Percentiles rank a stretch among this genome's conserved stretches.
These are phyloP conservation scores for Petrocephalus schoutedeni DNA, from an alignment of 2,797 vertebrate species.

Conservation along the genomic window DNA sequence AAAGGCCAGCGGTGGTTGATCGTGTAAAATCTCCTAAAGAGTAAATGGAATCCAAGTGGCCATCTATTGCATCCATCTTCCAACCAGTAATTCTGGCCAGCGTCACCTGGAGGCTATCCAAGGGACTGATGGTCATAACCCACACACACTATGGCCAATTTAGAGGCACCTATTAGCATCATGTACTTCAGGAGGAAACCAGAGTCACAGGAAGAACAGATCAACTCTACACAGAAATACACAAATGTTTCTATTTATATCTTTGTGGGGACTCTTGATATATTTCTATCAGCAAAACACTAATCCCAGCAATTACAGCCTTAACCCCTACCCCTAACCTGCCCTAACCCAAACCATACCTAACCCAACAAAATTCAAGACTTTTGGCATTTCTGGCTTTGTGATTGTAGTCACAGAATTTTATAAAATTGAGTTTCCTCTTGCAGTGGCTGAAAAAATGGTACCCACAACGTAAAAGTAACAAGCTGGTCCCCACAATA, in stretches of 20 bases:
- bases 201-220: not conserved
- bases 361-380: not conserved
- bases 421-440: not conserved
- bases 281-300: not conserved
- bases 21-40: not conserved
- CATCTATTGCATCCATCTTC: not conserved
- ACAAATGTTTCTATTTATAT: not conserved
- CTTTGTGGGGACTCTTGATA: not conserved
- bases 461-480: not conserved
- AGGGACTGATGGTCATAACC: not conserved
- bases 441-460: not conserved
- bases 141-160: not conserved
- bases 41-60: not conserved
- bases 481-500: too few relatives aligned
- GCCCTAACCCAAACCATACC: not conserved
- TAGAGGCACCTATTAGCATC: not conserved
- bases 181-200: not conserved
- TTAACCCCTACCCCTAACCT: not conserved
- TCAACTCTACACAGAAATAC: not conserved
- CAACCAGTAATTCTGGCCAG: not conserved
- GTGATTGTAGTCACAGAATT: not conserved
- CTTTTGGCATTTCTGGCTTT: not conserved
- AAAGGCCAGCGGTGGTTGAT: not conserved
- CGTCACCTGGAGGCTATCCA: not conserved
- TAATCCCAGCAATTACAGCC: not conserved